Percentiles rank a stretch among this genome's conserved stretches.
Conservation (phyloP, 2,888 invertebrate species). For the Xanthorhoe designata region DNA sequence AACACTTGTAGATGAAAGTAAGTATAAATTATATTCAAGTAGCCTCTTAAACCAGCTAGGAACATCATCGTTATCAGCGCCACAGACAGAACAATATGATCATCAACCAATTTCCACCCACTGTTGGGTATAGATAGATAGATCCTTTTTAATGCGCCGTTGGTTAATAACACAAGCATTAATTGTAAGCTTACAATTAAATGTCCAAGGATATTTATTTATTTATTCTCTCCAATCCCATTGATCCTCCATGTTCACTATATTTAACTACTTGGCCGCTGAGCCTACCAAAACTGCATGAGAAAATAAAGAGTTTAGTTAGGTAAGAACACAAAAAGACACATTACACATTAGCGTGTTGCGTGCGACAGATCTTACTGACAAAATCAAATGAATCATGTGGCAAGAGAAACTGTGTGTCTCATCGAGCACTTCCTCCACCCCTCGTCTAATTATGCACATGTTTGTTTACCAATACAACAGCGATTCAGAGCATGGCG, state of each 20-base stretch:
- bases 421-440: constrained; percentile 32
- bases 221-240: too few species aligned
- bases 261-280: too few species aligned
- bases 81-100: too few species aligned
- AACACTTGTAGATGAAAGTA: constrained; percentile 13
- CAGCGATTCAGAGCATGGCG: constrained; percentile 63
- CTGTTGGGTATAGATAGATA: too few species aligned
- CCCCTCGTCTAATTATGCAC: constrained; percentile 24
- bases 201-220: too few species aligned
- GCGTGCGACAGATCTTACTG: constrained; percentile 9
- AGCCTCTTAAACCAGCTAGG: background rate
- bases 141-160: too few species aligned
- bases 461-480: constrained; percentile 50
- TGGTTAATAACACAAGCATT: too few species aligned
- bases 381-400: constrained; percentile 25
- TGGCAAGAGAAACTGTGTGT: constrained; percentile 28
- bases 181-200: too few species aligned
- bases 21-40: constrained; percentile 3
- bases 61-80: background rate
- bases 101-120: too few species aligned
- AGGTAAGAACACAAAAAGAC: background rate
- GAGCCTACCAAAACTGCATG: background rate
- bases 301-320: background rate
- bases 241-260: too few species aligned
- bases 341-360: background rate